Evolutionary conservation across 92 coral and sea anemone species (phyloP).

Genomic region (Porites evermanni): DNA sequence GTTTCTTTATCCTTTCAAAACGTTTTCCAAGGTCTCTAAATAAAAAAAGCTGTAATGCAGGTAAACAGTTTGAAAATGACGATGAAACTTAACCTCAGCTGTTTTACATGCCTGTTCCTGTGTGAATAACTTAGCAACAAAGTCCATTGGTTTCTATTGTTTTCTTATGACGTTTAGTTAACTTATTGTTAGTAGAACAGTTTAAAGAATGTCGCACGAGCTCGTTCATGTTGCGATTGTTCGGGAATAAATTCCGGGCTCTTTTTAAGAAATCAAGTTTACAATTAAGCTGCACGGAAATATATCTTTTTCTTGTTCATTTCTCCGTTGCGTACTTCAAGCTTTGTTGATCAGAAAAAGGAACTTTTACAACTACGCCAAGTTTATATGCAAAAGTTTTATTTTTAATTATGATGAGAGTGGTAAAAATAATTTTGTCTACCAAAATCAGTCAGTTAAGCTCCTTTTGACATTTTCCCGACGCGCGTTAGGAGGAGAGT

Average conservation of each 20-base stretch:
- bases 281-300: neutral
- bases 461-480: too few species aligned
- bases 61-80: too few species aligned
- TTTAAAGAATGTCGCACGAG: too few species aligned
- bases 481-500: too few species aligned
- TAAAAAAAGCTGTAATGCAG: too few species aligned
- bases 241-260: neutral
- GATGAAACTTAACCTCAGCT: neutral
- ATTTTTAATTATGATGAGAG: too few species aligned
- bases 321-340: neutral
- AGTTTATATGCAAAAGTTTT: neutral
- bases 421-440: too few species aligned
- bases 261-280: neutral
- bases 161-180: neutral
- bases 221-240: neutral
- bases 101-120: neutral
- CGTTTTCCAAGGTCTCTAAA: neutral
- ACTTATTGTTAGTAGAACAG: neutral
- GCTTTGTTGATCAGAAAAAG: neutral
- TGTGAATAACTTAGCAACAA: slow-evolving; percentile 44
- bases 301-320: neutral
- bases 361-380: neutral
- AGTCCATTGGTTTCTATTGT: neutral
- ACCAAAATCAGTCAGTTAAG: too few species aligned
- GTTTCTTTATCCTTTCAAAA: neutral